Conservation (phyloP, 2,113 vertebrate species). For the Psophia crepitans region DNA sequence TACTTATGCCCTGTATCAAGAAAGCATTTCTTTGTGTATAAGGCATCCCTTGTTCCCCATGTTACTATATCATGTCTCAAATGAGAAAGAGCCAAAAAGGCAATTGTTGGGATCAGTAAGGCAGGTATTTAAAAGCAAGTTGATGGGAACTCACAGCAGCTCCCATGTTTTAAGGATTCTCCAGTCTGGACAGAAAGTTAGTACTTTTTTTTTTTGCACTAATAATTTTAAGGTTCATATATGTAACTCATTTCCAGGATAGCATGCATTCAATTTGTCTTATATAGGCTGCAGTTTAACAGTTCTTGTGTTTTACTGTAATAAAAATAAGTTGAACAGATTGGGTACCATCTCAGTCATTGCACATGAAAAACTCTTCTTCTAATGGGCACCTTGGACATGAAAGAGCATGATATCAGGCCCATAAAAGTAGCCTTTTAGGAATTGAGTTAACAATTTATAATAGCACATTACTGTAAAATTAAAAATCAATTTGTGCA, state of each 20-base stretch:
- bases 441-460: background rate
- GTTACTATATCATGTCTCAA: background rate
- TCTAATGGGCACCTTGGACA: background rate
- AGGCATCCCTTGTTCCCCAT: background rate
- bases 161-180: background rate
- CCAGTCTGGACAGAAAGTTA: background rate
- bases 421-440: background rate
- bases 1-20: background rate
- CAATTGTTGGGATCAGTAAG: background rate
- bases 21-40: background rate
- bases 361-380: background rate
- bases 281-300: background rate
- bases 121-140: background rate
- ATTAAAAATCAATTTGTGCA: slow-evolving; percentile 3
- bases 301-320: background rate
- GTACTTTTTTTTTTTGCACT: background rate
- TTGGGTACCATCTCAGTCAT: background rate
- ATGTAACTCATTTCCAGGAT: background rate
- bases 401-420: background rate
- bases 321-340: background rate
- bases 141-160: background rate
- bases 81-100: background rate
- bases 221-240: background rate
- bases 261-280: background rate
- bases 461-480: background rate